Evolutionary conservation across 92 coral and sea anemone species (phyloP), one percentile per base, ranked within the genome.

Genomic region (Phymanthus crucifer): DNA sequence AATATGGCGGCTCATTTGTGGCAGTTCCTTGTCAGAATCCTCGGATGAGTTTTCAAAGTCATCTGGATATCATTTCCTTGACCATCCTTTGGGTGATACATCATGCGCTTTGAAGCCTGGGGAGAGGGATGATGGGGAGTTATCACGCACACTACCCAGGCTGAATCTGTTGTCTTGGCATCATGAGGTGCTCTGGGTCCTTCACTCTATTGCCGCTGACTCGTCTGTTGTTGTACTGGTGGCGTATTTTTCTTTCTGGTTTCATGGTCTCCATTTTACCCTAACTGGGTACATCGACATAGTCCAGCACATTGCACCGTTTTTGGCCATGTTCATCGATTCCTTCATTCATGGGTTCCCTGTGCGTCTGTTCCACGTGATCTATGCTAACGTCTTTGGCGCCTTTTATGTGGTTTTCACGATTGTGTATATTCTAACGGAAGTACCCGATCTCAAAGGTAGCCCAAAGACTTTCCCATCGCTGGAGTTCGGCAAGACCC

Each of bases 341-440:
- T 78, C 87, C 17, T 35, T 83, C 24, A 56, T 85, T 86, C 81
- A 90, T 56, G 76, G 90, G 32, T 78, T 92, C 35, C 97, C 94
- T 37, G 94, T 92, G 27, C 85, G 97, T 34, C 11, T 92, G 32
- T 38, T 83, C 26, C 97, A 92, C 79, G 87, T 92, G 75, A 58
- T 92, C 57, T 92, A 92, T 74, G 93, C 93, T 80, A 86, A 92
- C 84, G 70, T 92, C 50, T 87, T 92, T 74, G 93, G 92, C 47
- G 91, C 89, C 16, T 83, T 84, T 3, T 85, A 90, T 70, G 94
- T 90, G 19, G 80, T 84, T 6, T 92, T 92, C 80, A 75, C 88
- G 14, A 66, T 92, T 29, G 64, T 87, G 23, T 84, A 76, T 81
- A 89, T 92, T 67, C 50, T 90, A 52, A 84, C 89, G 17, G 92